Evolutionary conservation across 2,888 invertebrate genomes (phyloP).

Genomic region (Lasioglossum lativentre): DNA sequence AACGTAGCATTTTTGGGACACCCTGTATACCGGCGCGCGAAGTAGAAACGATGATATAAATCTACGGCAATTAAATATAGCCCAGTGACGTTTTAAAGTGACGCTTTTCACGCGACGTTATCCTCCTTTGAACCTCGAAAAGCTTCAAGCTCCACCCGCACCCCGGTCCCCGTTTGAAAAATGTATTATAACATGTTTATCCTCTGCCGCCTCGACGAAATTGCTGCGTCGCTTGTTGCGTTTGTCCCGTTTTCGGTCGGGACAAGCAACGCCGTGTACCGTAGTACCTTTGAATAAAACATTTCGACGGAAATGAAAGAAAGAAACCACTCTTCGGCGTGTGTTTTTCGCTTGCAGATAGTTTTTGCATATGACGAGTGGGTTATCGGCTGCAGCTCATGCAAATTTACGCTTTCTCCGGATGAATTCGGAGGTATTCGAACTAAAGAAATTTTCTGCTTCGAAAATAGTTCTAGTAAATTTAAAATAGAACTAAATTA

Average conservation of each 20-base stretch:
- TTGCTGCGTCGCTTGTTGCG: constrained; percentile 9
- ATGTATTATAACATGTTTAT: constrained; percentile 45
- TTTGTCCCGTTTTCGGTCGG: background rate
- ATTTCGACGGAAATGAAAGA: background rate
- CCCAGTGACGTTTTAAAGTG: constrained; percentile 37
- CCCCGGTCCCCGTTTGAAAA: constrained; percentile 7
- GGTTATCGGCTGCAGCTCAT: background rate
- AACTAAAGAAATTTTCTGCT: background rate
- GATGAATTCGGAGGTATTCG: background rate
- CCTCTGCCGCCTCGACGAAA: constrained; percentile 25
- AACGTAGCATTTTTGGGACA: no score
- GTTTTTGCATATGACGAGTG: background rate
- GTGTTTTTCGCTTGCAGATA: background rate
- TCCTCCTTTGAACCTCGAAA: constrained; percentile 47
- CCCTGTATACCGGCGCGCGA: background rate
- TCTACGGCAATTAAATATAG: constrained; percentile 50
- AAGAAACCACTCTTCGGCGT: background rate
- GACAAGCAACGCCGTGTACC: background rate
- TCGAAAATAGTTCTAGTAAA: background rate
- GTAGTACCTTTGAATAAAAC: background rate
- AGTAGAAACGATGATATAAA: constrained; percentile 22
- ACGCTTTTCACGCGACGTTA: constrained; percentile 41
- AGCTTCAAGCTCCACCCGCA: constrained; percentile 6
- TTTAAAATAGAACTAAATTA: background rate
- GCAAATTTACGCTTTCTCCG: background rate